A percentile compares a stretch with the other conserved stretches of the same genome.
phyloP scores from a whole-genome alignment of 2,888 invertebrate species.

The Girardia tigrina region DNA sequence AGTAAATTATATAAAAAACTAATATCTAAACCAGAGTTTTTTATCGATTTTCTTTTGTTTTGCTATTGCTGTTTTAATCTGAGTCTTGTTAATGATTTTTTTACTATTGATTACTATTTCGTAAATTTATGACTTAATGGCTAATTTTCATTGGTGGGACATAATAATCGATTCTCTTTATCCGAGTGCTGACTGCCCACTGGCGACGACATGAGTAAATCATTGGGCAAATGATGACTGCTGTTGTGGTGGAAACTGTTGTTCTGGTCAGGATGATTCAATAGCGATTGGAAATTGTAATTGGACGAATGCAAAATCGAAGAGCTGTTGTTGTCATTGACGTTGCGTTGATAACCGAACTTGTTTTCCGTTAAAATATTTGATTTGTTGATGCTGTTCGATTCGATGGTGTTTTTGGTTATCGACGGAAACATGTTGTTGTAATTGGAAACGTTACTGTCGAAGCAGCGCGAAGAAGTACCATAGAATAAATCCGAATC shows the following conservation, averaged over 20 bases:
- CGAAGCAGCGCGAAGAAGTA: not conserved
- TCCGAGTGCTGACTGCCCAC: constrained; percentile 7
- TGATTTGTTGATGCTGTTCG: not conserved
- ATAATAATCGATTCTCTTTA: not conserved
- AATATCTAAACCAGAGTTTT: not conserved
- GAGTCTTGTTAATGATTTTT: too few species aligned
- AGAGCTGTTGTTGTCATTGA: too few species aligned
- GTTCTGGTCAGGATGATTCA: not conserved
- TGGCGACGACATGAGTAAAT: not conserved
- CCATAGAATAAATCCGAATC: not conserved
- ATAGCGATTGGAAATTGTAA: too few species aligned
- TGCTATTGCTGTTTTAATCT: too few species aligned
- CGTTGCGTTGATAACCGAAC: too few species aligned
- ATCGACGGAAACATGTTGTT: not conserved
- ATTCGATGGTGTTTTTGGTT: not conserved
- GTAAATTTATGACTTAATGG: too few species aligned
- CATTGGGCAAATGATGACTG: not conserved
- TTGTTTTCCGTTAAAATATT: constrained; percentile 3
- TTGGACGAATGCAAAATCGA: too few species aligned
- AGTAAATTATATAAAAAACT: constrained; percentile 18
- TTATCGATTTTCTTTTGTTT: not conserved
- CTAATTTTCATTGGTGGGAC: too few species aligned
- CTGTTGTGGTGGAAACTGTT: not conserved
- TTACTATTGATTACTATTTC: too few species aligned
- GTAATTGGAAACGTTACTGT: not conserved